Evolutionary conservation across 1,140 invertebrate genomes (phyloP).

Genomic region (Thalassaphorura encarpata): DNA sequence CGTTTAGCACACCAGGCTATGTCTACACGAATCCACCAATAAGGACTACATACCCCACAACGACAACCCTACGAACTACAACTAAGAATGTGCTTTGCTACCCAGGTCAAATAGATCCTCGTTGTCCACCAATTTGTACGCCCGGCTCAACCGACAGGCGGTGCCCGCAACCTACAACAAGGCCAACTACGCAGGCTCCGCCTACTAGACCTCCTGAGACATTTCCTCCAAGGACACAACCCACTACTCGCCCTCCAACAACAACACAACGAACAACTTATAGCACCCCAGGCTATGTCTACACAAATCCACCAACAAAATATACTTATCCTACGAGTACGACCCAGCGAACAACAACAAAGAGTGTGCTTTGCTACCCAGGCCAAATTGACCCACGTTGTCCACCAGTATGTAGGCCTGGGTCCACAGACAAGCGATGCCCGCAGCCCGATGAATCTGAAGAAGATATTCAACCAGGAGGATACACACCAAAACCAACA

Average conservation of each 20-base stretch:
- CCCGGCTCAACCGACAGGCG: constrained; percentile 37
- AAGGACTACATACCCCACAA: background rate
- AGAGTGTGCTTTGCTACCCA: constrained; percentile 35
- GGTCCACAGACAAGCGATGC: constrained; percentile 29
- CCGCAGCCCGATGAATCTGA: no score
- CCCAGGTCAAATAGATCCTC: constrained; percentile 38
- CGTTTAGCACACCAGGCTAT: constrained; percentile 6
- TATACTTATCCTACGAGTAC: constrained; percentile 18
- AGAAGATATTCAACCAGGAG: no score
- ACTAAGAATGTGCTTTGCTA: constrained; percentile 33
- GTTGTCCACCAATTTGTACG: constrained; percentile 37
- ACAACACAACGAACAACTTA: constrained; percentile 2
- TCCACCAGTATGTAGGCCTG: constrained; percentile 22
- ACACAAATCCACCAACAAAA: constrained; percentile 38
- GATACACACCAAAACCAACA: no score
- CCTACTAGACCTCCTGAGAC: background rate
- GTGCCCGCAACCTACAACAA: constrained; percentile 31
- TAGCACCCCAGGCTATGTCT: constrained; percentile 29
- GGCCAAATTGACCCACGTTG: constrained; percentile 40
- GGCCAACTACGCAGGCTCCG: no score
- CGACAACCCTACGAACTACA: no score
- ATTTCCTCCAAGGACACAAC: background rate
- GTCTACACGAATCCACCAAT: background rate
- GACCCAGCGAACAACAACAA: constrained; percentile 23
- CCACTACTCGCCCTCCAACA: constrained; percentile 8